Evolutionary conservation across 2,113 vertebrate species (phyloP).

Genomic region (Stigmatopora argus): DNA sequence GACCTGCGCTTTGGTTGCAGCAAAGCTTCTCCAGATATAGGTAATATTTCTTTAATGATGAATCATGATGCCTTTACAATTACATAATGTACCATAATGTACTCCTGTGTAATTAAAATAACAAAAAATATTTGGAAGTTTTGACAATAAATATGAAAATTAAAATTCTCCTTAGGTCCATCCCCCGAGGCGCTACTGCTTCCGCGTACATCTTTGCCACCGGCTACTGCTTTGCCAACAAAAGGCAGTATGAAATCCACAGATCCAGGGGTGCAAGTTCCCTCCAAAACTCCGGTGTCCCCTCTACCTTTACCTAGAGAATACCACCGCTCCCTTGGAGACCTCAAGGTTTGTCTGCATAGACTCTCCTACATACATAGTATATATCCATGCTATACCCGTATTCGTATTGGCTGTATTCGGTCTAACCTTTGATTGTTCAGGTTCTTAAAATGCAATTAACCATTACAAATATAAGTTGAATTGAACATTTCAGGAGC

Average conservation of each 20-base stretch:
- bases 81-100: too few relatives aligned
- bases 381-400: too few relatives aligned
- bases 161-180: constrained; percentile 64
- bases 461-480: too few relatives aligned
- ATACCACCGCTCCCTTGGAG: constrained; percentile 84
- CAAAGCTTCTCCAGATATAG: constrained; percentile 82
- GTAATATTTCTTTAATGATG: constrained; percentile 46
- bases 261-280: constrained; percentile 43
- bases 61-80: too few relatives aligned
- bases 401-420: too few relatives aligned
- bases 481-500: too few relatives aligned
- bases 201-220: constrained; percentile 52
- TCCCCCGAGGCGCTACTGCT: constrained; percentile 77
- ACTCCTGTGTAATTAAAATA: too few relatives aligned
- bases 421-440: too few relatives aligned
- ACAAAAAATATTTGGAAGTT: neutral
- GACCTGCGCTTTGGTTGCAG: constrained; percentile 80
- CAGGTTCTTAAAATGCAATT: too few relatives aligned
- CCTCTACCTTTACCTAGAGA: constrained; percentile 70
- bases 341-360: constrained; percentile 78
- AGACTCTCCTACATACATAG: neutral
- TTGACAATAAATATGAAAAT: neutral
- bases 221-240: constrained; percentile 56
- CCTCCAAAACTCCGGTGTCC: constrained; percentile 68
- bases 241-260: constrained; percentile 63